phyloP scores from a whole-genome alignment of 2,797 vertebrate genomes.

The Anisognathus igniventris region DNA sequence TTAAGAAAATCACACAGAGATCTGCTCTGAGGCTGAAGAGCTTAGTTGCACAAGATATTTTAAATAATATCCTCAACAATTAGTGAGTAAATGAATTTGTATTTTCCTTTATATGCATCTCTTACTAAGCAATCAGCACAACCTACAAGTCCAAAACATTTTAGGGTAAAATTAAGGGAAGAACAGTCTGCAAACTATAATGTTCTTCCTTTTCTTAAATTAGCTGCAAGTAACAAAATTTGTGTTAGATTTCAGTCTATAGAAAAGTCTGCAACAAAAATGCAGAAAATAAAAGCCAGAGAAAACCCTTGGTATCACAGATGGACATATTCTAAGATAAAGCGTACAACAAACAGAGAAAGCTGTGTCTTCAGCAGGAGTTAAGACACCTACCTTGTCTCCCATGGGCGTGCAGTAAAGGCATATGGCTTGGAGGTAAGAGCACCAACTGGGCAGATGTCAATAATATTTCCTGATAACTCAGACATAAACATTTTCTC shows the following conservation, averaged over 20 bases:
- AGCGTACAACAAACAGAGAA: not conserved
- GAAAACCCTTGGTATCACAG: not conserved
- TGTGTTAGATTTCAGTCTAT: not conserved
- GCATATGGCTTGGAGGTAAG: constrained; percentile 97
- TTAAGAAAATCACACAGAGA: not conserved
- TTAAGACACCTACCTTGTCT: constrained; percentile 82
- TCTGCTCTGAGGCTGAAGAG: not conserved
- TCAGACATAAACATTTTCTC: constrained; percentile 99
- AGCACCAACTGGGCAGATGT: constrained; percentile 90
- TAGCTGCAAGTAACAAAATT: not conserved
- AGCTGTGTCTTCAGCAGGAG: not conserved
- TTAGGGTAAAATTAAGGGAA: not conserved
- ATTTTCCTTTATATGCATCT: not conserved
- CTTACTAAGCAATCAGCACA: not conserved
- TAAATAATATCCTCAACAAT: not conserved
- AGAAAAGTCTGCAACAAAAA: not conserved
- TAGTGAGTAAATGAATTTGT: not conserved
- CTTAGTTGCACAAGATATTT: not conserved
- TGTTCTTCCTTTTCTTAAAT: not conserved
- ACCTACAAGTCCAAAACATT: not conserved
- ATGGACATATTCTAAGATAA: not conserved
- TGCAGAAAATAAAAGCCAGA: not conserved
- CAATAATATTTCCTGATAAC: constrained; percentile 89
- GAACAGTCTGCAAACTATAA: not conserved
- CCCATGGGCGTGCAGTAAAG: constrained; percentile 91